Base-by-base conservation (phyloP, 2,113 vertebrate genomes). In the Tachysurus fulvidraco region DNA sequence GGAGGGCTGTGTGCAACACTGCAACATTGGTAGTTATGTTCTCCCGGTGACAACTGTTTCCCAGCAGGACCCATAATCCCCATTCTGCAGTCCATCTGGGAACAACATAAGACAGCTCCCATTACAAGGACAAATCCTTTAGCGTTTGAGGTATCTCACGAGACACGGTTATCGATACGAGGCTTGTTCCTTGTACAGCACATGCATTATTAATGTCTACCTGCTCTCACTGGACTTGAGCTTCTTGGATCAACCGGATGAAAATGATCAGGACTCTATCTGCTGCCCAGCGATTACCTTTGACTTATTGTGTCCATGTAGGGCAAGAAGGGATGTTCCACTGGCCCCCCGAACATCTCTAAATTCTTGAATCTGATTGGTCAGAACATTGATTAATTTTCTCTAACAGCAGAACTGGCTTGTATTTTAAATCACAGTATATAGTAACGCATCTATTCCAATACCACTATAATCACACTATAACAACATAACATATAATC, bases 121-220 rank as follows among this genome's bases (percentile, higher is more conserved):
- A 69, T 71, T 83, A 90, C 62, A 28, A 89, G 65, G 36, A 86
- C 83, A 81, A 81, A 81, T 81, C 19, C 19, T 81, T 81, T 41
- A 81, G 55, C 36, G 25, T 60, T 81, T 59, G 19, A 19, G 4
- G 19, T 59, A 81, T 41, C 78, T 80, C 54, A 59, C 21, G 78
- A 41, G 78, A 80, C 28, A 36, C n/a, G 2, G 28, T 23, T 60
- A 81, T 81, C 78, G 60, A 81, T 81, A 81, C 30, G 1, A 21
- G 55, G 55, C 30, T 44, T 81, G 78, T 41, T 60, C 78, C 30
- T 59, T 60, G 78, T 44, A 60, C 78, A 25, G 55, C 36, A 14
- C 54, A 81, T 81, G 78, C 30, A 81, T 81, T 81, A 81, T 81
- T 81, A 30, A 81, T 81, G 57, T 60, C 30, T 44, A 44, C 78